Evolutionary conservation across 92 coral and sea anemone species (phyloP), one percentile per base, ranked within the genome.

Genomic region (Siderastrea radians): DNA sequence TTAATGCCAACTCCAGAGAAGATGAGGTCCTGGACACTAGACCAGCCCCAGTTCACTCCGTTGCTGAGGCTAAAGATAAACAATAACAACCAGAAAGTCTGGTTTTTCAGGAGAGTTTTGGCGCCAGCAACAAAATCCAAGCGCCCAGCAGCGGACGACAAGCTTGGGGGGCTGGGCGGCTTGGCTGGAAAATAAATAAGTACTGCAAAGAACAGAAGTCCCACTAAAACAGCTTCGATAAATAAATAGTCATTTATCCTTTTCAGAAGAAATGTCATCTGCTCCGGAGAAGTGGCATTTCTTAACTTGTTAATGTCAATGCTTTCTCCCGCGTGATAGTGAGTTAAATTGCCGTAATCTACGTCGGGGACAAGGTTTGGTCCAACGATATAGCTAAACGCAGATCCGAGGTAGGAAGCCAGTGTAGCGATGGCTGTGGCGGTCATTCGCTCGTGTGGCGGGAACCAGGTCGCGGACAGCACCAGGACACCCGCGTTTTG

Each of bases 391-490:
- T 96, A 98, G 63, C 98, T 94, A 46, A 90, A 81, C 6, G 99
- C 98, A 0, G 98, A 91, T 8, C 99, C 99, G 0, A 94, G 87
- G 79, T 95, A 98, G 16, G 98, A 89, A n/a, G 92, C 98, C 54
- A 96, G 75, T 7, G 98, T 94, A 15, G 98, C 96, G 72, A 96
- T 92, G 49, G 99, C 98, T 11, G 99, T 98, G 70, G 99, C 96
- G 9, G 98, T 98, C 94, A 96, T 98, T 6, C 99, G 93, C 86
- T 98, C 98, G 59, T 91, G 87, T 10, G 98, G 98, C 26, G 99
- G 99, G 83, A 98, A 98, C 99, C 99, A 98, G 14, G 98, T 92
- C 46, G 99, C 96, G 2, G 99, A 98, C n/a, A 98, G 89, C n/a
- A 95, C 98, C 1, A 98, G 72, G 11, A 95, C 98, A 4, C 98